Percentiles rank a stretch among this genome's conserved stretches.
These are phyloP conservation scores for Macroramphosus scolopax DNA, from an alignment of 2,797 vertebrate genomes.

Conservation along the genomic window DNA sequence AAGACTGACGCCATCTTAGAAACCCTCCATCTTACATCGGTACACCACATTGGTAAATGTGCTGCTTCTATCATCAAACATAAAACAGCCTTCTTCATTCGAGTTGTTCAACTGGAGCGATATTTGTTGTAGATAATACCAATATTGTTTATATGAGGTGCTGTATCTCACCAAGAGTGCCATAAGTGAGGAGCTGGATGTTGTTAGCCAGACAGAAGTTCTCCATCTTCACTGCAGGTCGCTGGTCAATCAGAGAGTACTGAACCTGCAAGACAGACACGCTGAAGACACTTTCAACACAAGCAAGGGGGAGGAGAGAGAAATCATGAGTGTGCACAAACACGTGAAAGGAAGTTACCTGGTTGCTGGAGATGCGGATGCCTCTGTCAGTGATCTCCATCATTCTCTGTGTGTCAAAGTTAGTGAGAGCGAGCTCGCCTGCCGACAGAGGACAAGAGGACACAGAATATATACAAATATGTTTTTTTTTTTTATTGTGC, in stretches of 20 bases:
- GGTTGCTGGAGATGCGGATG: constrained; percentile 65
- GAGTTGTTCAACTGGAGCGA: neutral
- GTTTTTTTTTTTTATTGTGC: no score
- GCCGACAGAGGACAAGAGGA: neutral
- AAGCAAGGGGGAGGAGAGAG: neutral
- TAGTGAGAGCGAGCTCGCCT: constrained; percentile 63
- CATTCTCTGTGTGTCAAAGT: constrained; percentile 61
- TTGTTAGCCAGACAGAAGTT: constrained; percentile 56
- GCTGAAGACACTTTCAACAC: neutral
- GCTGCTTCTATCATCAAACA: no score
- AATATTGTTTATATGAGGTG: no score
- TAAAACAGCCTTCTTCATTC: neutral
- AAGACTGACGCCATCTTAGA: constrained; percentile 60
- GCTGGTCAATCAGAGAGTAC: constrained; percentile 62
- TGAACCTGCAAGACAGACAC: constrained; percentile 46
- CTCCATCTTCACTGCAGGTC: constrained; percentile 59
- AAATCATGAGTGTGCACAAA: no score
- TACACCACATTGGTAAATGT: neutral
- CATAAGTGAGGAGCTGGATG: constrained; percentile 61
- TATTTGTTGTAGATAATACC: no score
- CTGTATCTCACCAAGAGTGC: constrained; percentile 51
- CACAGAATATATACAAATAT: no score
- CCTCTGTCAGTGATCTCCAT: constrained; percentile 61
- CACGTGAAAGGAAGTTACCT: constrained; percentile 36
- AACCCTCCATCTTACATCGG: constrained; percentile 50